A percentile compares a stretch with the other conserved stretches of the same genome.
phyloP scores from a whole-genome alignment of 2,888 invertebrate species.

The Drosophila lacicola region DNA sequence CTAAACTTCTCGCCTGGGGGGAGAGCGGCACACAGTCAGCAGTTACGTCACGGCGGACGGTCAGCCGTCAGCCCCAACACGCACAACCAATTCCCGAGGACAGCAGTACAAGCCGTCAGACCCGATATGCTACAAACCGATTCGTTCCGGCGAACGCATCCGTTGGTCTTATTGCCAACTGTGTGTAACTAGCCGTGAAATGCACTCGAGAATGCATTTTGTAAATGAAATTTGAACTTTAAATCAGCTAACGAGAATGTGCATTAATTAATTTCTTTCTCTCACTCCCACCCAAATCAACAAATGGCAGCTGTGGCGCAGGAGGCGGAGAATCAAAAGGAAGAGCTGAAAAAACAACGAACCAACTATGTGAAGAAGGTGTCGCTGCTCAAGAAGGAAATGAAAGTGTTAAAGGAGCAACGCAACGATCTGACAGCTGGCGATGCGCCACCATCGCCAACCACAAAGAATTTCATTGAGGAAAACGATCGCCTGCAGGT shows the following conservation, averaged over 20 bases:
- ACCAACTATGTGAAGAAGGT: constrained; percentile 93
- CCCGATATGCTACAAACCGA: constrained; percentile 53
- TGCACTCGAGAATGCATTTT: constrained; percentile 76
- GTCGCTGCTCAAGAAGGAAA: constrained; percentile 90
- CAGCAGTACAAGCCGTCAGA: constrained; percentile 50
- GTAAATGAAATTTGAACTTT: constrained; percentile 79
- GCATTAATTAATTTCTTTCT: constrained; percentile 52
- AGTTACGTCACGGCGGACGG: constrained; percentile 51
- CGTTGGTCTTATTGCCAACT: constrained; percentile 52
- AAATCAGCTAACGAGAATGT: constrained; percentile 39
- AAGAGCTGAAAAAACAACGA: constrained; percentile 91
- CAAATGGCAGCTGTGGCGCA: constrained; percentile 89
- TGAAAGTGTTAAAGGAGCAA: constrained; percentile 92
- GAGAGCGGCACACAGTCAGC: constrained; percentile 41
- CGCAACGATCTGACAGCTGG: constrained; percentile 90
- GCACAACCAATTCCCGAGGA: constrained; percentile 54
- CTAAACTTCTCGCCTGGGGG: constrained; percentile 51
- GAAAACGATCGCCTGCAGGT: constrained; percentile 94
- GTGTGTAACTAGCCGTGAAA: constrained; percentile 69
- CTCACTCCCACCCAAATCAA: constrained; percentile 37
- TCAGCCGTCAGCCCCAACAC: constrained; percentile 56
- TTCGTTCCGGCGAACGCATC: constrained; percentile 63
- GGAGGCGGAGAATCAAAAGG: constrained; percentile 93
- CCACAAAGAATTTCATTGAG: constrained; percentile 91
- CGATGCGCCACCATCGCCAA: constrained; percentile 88